These are phyloP conservation scores for Plusia festucae DNA, from an alignment of 2,888 invertebrate species.

Conservation along the genomic window DNA sequence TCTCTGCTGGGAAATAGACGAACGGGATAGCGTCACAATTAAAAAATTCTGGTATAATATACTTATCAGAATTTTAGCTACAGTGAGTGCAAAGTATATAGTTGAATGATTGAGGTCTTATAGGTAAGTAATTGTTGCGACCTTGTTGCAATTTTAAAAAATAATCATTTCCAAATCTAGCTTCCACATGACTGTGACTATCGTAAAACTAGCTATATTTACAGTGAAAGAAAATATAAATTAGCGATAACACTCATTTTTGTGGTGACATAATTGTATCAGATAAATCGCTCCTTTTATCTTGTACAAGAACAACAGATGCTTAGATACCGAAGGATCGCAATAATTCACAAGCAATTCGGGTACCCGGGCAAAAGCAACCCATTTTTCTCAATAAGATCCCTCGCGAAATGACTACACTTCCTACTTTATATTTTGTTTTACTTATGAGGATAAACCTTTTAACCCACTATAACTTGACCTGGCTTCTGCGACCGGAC, in stretches of 20 bases:
- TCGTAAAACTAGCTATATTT: too few relatives aligned
- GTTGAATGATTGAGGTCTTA: too few relatives aligned
- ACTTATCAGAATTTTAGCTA: too few relatives aligned
- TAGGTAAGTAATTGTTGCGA: too few relatives aligned
- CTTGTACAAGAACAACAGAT: background rate
- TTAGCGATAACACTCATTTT: too few relatives aligned
- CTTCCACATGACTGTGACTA: too few relatives aligned
- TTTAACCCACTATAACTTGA: background rate
- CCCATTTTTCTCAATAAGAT: slow-evolving; percentile 6
- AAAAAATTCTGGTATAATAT: too few relatives aligned
- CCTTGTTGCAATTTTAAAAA: too few relatives aligned
- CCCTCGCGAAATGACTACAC: background rate
- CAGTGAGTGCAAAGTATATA: too few relatives aligned
- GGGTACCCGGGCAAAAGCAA: background rate
- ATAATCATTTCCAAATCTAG: background rate
- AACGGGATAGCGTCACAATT: background rate
- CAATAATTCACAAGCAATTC: slow-evolving; percentile 3
- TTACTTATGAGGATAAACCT: background rate
- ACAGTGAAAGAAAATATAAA: too few relatives aligned
- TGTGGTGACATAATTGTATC: background rate
- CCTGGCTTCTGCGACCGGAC: background rate
- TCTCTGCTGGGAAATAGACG: background rate
- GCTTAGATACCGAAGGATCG: slow-evolving; percentile 1
- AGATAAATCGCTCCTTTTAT: slow-evolving; percentile 1
- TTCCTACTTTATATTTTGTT: slow-evolving; percentile 6